These are phyloP conservation scores for Tachypleus tridentatus DNA, from an alignment of 1,140 invertebrate genomes.

Conservation along the genomic window DNA sequence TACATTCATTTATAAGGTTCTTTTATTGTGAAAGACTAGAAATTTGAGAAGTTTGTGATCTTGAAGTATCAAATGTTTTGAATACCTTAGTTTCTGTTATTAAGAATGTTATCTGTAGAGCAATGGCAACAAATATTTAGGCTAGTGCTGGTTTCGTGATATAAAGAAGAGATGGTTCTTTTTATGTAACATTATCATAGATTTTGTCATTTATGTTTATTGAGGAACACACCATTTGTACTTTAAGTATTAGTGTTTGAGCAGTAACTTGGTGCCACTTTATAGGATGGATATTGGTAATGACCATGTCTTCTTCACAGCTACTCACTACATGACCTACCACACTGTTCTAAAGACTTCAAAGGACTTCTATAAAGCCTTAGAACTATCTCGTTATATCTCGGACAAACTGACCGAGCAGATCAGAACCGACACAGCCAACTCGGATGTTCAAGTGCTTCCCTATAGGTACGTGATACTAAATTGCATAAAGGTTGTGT, in stretches of 20 bases:
- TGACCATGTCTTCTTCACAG: constrained; percentile 33
- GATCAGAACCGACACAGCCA: constrained; percentile 20
- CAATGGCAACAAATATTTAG: too few species aligned
- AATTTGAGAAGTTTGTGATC: too few species aligned
- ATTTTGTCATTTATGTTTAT: not conserved
- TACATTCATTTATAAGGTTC: too few species aligned
- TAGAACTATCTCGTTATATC: constrained; percentile 38
- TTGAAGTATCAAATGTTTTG: too few species aligned
- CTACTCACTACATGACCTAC: constrained; percentile 45
- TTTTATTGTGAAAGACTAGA: too few species aligned
- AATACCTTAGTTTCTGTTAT: too few species aligned
- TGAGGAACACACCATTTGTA: too few species aligned
- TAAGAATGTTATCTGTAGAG: too few species aligned
- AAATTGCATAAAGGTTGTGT: not conserved
- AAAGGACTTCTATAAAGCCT: constrained; percentile 41
- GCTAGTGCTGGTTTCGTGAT: too few species aligned
- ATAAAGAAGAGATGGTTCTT: too few species aligned
- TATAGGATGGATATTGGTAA: not conserved
- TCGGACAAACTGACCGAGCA: constrained; percentile 37
- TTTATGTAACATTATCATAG: not conserved
- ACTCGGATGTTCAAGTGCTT: constrained; percentile 33
- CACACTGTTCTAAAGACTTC: constrained; percentile 41
- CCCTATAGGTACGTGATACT: constrained; percentile 32
- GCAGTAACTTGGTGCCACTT: not conserved
- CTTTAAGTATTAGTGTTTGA: not conserved